A percentile compares a stretch with the other conserved stretches of the same genome.
phyloP scores from a whole-genome alignment of 2,797 vertebrate species.

The Lagodon rhomboides region DNA sequence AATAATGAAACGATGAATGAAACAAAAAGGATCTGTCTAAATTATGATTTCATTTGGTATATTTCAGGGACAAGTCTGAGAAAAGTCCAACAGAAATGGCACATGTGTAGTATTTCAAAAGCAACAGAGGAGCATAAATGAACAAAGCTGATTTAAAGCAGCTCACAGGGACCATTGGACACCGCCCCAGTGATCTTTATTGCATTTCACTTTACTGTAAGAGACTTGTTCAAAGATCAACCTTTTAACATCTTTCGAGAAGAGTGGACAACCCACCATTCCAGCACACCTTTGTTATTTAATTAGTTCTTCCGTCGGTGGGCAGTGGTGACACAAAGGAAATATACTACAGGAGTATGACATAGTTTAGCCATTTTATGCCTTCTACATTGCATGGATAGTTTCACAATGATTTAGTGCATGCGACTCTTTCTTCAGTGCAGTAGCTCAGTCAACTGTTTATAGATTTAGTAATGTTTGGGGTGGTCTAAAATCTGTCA shows the following conservation, averaged over 20 bases:
- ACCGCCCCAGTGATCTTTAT: constrained; percentile 33
- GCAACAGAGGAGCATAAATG: constrained; percentile 8
- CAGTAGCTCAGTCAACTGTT: not conserved
- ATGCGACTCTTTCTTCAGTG: not conserved
- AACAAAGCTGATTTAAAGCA: constrained; percentile 23
- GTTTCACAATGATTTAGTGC: not conserved
- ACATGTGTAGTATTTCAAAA: constrained; percentile 9
- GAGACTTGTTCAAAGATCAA: constrained; percentile 24
- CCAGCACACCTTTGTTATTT: not conserved
- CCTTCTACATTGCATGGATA: not conserved
- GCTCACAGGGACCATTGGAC: constrained; percentile 20
- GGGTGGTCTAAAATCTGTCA: constrained; percentile 3
- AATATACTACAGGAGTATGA: not conserved
- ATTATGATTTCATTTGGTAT: not conserved
- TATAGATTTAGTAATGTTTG: constrained; percentile 21
- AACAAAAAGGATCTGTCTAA: not conserved
- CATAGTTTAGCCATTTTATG: not conserved
- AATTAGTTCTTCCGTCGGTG: constrained; percentile 13
- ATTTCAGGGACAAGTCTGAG: not conserved
- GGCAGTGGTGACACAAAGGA: constrained; percentile 19
- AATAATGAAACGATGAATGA: not conserved
- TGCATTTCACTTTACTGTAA: constrained; percentile 30
- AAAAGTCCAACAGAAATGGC: not conserved
- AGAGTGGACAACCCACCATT: not conserved
- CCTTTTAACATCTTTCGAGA: constrained; percentile 24